phyloP scores from a whole-genome alignment of 2,888 invertebrate species.

The Deilephila elpenor region DNA sequence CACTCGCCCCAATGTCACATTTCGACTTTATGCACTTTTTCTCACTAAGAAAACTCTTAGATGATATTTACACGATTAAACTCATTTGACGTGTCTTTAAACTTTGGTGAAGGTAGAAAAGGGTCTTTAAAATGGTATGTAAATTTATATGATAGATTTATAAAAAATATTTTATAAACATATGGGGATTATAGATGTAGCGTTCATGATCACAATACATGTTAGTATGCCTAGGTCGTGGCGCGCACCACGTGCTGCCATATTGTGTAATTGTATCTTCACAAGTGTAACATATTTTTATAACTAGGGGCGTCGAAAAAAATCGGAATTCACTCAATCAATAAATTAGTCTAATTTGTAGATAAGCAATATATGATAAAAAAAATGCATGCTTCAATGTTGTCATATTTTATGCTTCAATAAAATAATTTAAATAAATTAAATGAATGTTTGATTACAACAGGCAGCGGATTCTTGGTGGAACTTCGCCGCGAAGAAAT shows the following conservation, averaged over 20 bases:
- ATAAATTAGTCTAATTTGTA: slow-evolving; percentile 54
- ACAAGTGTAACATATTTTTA: slow-evolving; percentile 65
- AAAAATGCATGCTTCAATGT: slow-evolving; percentile 73
- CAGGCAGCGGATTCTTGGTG: slow-evolving; percentile 40
- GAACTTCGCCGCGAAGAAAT: slow-evolving; percentile 52
- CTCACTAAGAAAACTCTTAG: slow-evolving; percentile 28
- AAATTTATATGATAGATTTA: slow-evolving; percentile 60
- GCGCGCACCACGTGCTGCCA: slow-evolving; percentile 34
- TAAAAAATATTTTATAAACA: slow-evolving; percentile 36
- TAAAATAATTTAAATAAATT: slow-evolving; percentile 66
- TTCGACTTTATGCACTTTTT: slow-evolving; percentile 12
- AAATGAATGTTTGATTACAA: slow-evolving; percentile 55
- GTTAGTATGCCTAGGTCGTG: slow-evolving; percentile 40
- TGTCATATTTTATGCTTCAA: slow-evolving; percentile 75
- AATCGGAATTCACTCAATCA: slow-evolving; percentile 46
- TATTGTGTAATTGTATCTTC: slow-evolving; percentile 37
- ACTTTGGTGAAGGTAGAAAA: slow-evolving; percentile 70
- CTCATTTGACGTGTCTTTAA: slow-evolving; percentile 47
- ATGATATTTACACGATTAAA: slow-evolving; percentile 38
- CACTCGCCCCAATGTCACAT: slow-evolving; percentile 7
- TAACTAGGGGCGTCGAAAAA: slow-evolving; percentile 49
- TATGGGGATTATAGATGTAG: slow-evolving; percentile 40
- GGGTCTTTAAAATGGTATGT: slow-evolving; percentile 51
- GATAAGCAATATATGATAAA: slow-evolving; percentile 65
- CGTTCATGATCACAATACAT: slow-evolving; percentile 48